Percentiles rank a stretch among this genome's conserved stretches.
phyloP scores from a whole-genome alignment of 2,797 vertebrate genomes.

The Darevskia mixta region DNA sequence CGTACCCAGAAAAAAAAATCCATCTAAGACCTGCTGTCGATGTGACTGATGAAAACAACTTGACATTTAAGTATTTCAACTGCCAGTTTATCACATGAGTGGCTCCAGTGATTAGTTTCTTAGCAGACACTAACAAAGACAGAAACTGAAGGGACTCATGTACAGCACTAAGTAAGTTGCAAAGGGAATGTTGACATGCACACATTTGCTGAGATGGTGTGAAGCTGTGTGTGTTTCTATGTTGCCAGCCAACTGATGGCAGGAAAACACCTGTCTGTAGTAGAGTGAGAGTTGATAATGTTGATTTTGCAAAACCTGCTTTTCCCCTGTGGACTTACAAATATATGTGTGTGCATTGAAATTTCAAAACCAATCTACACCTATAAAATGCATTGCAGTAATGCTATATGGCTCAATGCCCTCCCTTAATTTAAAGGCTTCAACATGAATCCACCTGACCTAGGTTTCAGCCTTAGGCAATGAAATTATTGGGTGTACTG shows the following conservation, averaged over 20 bases:
- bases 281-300: neutral
- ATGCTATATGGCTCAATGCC: neutral
- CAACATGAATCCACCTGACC: neutral
- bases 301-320: neutral
- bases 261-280: slow-evolving; percentile 30
- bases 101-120: slow-evolving; percentile 73
- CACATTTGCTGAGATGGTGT: slow-evolving; percentile 24
- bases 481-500: neutral
- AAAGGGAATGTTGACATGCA: slow-evolving; percentile 53
- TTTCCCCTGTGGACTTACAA: neutral
- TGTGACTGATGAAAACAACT: slow-evolving; percentile 78
- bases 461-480: neutral
- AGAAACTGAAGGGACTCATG: slow-evolving; percentile 51
- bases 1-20: slow-evolving; percentile 62
- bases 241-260: slow-evolving; percentile 30
- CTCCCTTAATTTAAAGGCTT: neutral
- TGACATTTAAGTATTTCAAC: slow-evolving; percentile 80
- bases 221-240: slow-evolving; percentile 33
- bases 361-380: neutral
- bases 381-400: neutral
- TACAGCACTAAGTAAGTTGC: neutral
- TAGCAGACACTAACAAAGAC: slow-evolving; percentile 64
- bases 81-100: slow-evolving; percentile 74
- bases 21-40: slow-evolving; percentile 72
- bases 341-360: neutral